Evolutionary conservation across 2,797 vertebrate genomes (phyloP).

Genomic region (Valencia hispanica): DNA sequence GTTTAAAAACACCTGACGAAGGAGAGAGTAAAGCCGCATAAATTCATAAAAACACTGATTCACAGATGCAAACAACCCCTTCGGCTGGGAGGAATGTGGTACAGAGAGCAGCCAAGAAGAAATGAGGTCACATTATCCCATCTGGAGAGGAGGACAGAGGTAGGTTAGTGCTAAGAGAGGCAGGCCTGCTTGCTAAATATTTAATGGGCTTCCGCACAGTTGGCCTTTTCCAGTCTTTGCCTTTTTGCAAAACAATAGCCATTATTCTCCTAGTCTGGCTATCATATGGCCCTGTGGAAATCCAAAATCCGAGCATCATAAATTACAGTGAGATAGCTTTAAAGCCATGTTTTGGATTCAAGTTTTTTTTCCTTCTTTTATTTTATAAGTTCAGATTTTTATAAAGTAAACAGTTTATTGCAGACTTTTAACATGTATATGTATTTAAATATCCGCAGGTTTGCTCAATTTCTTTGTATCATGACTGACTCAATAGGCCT

Average conservation of each 20-base stretch:
- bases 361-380: constrained; percentile 20
- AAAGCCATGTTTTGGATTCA: background rate
- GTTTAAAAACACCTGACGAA: constrained; percentile 65
- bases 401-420: background rate
- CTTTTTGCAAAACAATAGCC: constrained; percentile 74
- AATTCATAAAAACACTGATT: constrained; percentile 60
- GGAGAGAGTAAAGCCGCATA: constrained; percentile 55
- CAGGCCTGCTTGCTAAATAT: constrained; percentile 82
- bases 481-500: background rate
- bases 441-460: background rate
- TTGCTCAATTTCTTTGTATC: background rate
- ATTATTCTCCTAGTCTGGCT: constrained; percentile 56
- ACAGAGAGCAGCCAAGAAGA: constrained; percentile 56
- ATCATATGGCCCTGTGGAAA: constrained; percentile 33
- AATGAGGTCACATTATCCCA: constrained; percentile 78
- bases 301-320: constrained; percentile 30
- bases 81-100: constrained; percentile 56
- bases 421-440: background rate
- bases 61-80: constrained; percentile 54
- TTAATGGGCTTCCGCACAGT: constrained; percentile 82
- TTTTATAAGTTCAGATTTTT: background rate
- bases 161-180: constrained; percentile 76
- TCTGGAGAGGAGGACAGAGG: constrained; percentile 76
- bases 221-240: constrained; percentile 77
- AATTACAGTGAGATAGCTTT: constrained; percentile 10